A percentile compares a stretch with the other conserved stretches of the same genome.
Conservation (phyloP, 1,140 invertebrate species). For the Panulirus ornatus region DNA sequence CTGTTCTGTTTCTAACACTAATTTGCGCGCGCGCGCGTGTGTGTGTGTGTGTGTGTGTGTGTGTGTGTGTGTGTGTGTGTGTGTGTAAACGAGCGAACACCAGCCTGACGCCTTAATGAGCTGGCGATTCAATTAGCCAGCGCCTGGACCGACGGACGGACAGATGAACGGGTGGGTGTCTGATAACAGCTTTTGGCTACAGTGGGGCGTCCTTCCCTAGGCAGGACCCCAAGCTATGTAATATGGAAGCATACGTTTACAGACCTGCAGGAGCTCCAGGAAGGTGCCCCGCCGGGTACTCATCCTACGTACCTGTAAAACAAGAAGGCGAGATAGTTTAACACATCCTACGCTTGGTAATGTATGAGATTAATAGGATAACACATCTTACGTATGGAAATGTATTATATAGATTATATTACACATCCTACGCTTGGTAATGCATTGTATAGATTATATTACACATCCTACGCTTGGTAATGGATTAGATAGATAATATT, state of each 20-base stretch:
- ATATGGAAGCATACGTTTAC: not conserved
- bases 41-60: conserved; percentile 41
- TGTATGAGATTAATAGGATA: not conserved
- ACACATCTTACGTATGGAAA: too few species aligned
- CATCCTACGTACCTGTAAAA: conserved; percentile 64
- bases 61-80: conserved; percentile 17
- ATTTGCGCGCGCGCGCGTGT: not conserved
- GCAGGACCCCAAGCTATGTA: too few species aligned
- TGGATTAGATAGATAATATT: too few species aligned
- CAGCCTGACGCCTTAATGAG: not conserved
- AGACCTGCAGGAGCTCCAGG: conserved; percentile 67
- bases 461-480: too few species aligned
- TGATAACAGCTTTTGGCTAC: too few species aligned
- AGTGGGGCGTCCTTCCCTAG: not conserved
- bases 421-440: not conserved
- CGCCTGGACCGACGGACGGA: not conserved
- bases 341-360: not conserved
- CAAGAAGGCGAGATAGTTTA: not conserved
- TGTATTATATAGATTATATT: too few species aligned
- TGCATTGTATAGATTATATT: not conserved
- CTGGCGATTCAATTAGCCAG: too few species aligned
- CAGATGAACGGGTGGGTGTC: not conserved
- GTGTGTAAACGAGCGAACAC: not conserved
- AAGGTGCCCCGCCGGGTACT: conserved; percentile 67
- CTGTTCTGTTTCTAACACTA: too few species aligned